A percentile compares a stretch with the other conserved stretches of the same genome.
phyloP scores from a whole-genome alignment of 2,797 vertebrate species.

The Ctenosaura bakeri region DNA sequence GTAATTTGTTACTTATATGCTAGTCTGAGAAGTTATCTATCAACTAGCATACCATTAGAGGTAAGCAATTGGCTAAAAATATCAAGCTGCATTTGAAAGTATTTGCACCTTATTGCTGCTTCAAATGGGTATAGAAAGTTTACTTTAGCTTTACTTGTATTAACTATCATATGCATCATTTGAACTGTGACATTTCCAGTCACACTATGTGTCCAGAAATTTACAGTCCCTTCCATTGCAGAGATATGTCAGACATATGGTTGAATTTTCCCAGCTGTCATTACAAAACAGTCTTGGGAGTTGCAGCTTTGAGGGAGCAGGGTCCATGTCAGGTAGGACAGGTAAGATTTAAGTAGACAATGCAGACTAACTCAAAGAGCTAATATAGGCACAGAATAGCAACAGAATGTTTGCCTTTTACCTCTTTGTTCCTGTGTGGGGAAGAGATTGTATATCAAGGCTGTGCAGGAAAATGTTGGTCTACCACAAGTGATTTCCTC shows the following conservation, averaged over 20 bases:
- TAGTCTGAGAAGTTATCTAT: not conserved
- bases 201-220: not conserved
- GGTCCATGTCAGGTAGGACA: not conserved
- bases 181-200: not conserved
- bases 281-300: not conserved
- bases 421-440: not conserved
- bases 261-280: not conserved
- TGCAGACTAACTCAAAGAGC: not conserved
- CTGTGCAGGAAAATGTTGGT: not conserved
- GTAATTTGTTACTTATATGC: constrained; percentile 11
- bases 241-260: not conserved
- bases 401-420: not conserved
- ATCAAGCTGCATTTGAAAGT: constrained; percentile 24
- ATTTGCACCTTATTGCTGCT: constrained; percentile 15
- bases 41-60: not conserved
- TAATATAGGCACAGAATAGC: not conserved
- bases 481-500: not conserved
- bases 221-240: not conserved
- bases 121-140: not conserved
- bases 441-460: not conserved
- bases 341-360: not conserved
- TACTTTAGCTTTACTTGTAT: constrained; percentile 6
- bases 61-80: constrained; percentile 18
- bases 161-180: constrained; percentile 31
- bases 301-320: not conserved